Percentiles rank a stretch among this genome's conserved stretches.
These are phyloP conservation scores for Limnodromus scolopaceus DNA, from an alignment of 2,797 vertebrate species.

Conservation along the genomic window DNA sequence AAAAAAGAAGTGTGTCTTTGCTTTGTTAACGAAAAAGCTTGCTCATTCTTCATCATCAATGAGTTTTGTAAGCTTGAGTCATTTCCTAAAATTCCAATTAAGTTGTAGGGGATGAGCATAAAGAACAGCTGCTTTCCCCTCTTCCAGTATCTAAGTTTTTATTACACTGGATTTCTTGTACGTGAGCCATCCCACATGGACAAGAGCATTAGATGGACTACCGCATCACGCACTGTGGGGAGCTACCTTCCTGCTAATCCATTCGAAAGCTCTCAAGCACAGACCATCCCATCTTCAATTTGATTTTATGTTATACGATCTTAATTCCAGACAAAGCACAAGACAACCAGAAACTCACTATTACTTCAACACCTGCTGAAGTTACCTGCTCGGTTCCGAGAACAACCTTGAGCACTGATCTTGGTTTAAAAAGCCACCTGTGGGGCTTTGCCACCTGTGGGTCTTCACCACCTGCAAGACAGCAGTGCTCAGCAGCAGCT, in stretches of 20 bases:
- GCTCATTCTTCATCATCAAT: not conserved
- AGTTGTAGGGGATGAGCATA: not conserved
- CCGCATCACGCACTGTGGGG: not conserved
- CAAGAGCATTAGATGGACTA: fast-evolving
- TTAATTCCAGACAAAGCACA: not conserved
- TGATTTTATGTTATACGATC: not conserved
- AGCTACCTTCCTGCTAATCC: not conserved
- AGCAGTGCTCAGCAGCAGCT: not conserved
- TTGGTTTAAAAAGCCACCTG: not conserved
- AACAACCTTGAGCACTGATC: not conserved
- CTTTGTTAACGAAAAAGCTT: not conserved
- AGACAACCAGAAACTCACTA: not conserved
- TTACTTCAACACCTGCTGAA: not conserved
- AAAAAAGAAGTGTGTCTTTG: not conserved
- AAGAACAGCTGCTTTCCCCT: not conserved
- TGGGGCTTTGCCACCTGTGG: not conserved
- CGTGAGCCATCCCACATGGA: not conserved
- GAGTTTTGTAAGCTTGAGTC: not conserved
- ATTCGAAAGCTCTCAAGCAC: not conserved
- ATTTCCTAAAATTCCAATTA: not conserved
- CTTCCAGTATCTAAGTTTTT: not conserved
- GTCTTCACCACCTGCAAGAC: not conserved
- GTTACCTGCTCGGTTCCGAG: not conserved
- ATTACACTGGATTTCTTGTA: not conserved
- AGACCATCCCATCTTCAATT: not conserved